Conservation (phyloP, 37 sponge, comb jelly and placozoan genomes). For the Diacarnus erythraeanus region DNA sequence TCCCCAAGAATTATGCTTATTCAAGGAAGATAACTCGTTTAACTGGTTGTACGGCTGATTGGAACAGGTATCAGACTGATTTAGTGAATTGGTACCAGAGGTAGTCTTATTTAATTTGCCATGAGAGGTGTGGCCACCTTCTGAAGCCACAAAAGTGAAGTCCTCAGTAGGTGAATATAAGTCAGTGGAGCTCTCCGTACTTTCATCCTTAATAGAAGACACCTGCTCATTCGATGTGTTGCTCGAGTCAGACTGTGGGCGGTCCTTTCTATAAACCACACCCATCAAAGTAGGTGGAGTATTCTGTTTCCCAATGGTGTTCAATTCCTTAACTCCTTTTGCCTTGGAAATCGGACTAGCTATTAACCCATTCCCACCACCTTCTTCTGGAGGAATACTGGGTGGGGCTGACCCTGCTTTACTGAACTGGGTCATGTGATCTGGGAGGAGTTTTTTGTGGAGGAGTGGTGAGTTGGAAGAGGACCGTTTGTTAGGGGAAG, state of each 20-base stretch:
- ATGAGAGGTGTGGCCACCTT: neutral
- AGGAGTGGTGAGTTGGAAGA: neutral
- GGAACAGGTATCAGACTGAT: neutral
- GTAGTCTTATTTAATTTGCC: neutral
- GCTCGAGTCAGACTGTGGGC: conserved; percentile 6
- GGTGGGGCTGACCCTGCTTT: conserved; percentile 21
- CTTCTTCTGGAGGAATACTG: neutral
- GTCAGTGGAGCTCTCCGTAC: neutral
- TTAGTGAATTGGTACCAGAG: neutral
- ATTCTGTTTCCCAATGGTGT: neutral
- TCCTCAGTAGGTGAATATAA: neutral
- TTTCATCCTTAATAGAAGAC: neutral
- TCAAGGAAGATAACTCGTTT: neutral
- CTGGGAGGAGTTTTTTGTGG: neutral
- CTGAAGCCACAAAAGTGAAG: neutral
- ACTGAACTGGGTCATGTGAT: neutral
- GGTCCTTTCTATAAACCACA: neutral
- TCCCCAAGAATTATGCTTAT: neutral
- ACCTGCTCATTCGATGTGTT: neutral
- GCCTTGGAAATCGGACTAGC: conserved; percentile 6
- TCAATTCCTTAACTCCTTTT: neutral
- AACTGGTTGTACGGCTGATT: neutral
- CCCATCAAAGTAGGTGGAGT: neutral
- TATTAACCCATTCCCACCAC: neutral
- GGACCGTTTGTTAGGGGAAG: neutral